Evolutionary conservation across 2,113 vertebrate species (phyloP).

Genomic region (Bettongia penicillata): DNA sequence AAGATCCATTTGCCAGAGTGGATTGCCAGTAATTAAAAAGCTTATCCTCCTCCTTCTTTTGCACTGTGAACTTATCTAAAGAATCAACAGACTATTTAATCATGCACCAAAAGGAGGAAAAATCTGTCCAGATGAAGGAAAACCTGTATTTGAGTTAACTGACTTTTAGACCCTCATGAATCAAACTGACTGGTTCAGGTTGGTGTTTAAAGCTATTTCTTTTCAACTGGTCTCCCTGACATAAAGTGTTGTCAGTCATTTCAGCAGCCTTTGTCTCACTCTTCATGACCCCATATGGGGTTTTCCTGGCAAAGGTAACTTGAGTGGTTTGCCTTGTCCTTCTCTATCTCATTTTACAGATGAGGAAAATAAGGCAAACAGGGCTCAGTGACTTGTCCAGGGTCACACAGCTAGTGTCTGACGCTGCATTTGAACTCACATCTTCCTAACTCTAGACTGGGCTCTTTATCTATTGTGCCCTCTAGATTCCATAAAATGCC

Average conservation of each 20-base stretch:
- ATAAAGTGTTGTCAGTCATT: background rate
- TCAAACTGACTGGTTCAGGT: background rate
- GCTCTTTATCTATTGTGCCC: background rate
- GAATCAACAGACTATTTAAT: slow-evolving; percentile 55
- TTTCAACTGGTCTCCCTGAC: background rate
- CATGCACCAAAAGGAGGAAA: slow-evolving; percentile 37
- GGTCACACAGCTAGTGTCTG: background rate
- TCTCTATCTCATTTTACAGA: background rate
- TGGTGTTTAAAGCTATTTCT: no score
- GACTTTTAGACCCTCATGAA: background rate
- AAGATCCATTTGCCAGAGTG: slow-evolving; percentile 67
- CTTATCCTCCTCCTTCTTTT: slow-evolving; percentile 44
- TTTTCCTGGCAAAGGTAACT: background rate
- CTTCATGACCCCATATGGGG: background rate
- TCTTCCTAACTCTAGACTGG: background rate
- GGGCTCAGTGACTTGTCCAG: background rate
- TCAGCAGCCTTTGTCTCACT: background rate
- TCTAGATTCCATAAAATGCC: background rate
- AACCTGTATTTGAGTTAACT: slow-evolving; percentile 24
- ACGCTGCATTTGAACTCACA: background rate
- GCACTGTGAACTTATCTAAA: slow-evolving; percentile 65
- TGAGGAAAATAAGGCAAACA: background rate
- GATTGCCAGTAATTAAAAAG: slow-evolving; percentile 67
- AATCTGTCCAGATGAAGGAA: slow-evolving; percentile 43
- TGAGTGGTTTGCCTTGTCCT: background rate